Evolutionary conservation across 2,888 invertebrate species (phyloP), one percentile per base, ranked within the genome.

Genomic region (Erannis defoliaria): DNA sequence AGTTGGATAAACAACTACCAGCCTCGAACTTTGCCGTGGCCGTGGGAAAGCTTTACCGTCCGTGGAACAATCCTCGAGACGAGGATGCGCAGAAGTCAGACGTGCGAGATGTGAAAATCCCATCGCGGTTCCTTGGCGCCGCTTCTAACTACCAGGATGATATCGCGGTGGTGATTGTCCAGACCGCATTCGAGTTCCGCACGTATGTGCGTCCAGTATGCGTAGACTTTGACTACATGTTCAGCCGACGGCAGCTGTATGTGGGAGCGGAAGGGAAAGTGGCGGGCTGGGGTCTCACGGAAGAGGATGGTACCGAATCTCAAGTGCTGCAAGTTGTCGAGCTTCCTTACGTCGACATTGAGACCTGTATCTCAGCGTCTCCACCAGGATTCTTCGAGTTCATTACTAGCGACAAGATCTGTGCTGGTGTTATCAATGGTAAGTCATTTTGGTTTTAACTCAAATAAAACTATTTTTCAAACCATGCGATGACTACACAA

Each of bases 81-180:
- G 48, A 49, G 9, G 65, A 58, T 8, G 58, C 53, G 5, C 65
- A 68, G 49, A 68, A 61, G 45, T 65, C 61, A 9, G 61, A 65
- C 21, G 65, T 68, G 12, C 29, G 48, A 0, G 49, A 59, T 0
- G 48, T 68, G 14, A 63, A 59, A 33, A 40, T 66, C 10, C 65
- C 68, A 5, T 35, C 55, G n/a, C 73, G 84, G 5, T 93, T 90
- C 74, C 85, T 84, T 60, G 93, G 93, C 66, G 74, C 82, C 67
- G 60, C 71, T 5, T 86, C 90, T 16, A 90, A 90, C 71, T 93
- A 87, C 62, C 92, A 89, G 31, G 93, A 93, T 0, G 94, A 94
- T 70, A 77, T 93, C 31, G 92, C 93, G 0, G 70, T 94, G 33
- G 62, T 94, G 38, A 72, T 91, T n/a, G 70, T 94, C 10, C 74